Percentiles rank a stretch among this genome's conserved stretches.
These are phyloP conservation scores for Cyanocitta stelleri DNA, from an alignment of 2,113 vertebrate genomes.

Conservation along the genomic window DNA sequence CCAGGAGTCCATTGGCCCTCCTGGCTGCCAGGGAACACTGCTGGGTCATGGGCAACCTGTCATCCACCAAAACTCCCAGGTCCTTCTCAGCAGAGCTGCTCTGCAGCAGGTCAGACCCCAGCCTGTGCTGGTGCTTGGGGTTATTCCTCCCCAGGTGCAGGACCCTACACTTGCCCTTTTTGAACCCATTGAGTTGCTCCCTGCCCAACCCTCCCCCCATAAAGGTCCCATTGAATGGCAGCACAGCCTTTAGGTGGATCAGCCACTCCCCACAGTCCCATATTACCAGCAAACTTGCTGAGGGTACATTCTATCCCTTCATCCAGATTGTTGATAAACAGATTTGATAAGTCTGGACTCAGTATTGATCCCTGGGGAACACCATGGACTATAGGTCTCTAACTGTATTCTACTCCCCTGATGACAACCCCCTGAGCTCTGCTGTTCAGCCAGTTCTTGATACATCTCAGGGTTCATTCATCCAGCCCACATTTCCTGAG, in stretches of 20 bases:
- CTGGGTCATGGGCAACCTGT: rapidly evolving
- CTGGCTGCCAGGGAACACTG: background rate
- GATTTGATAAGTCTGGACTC: background rate
- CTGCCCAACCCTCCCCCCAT: rapidly evolving
- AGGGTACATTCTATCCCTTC: background rate
- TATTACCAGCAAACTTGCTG: background rate
- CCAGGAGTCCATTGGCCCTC: background rate
- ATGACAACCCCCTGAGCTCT: background rate
- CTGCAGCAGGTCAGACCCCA: background rate
- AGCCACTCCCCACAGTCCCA: background rate
- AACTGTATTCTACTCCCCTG: background rate
- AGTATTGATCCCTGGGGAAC: background rate
- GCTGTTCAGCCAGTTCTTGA: background rate
- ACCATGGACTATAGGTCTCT: background rate
- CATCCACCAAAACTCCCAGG: background rate
- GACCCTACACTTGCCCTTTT: background rate
- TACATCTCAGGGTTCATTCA: background rate
- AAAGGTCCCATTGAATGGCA: background rate
- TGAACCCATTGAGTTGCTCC: background rate
- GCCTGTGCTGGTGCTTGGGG: background rate
- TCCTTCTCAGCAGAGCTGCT: background rate
- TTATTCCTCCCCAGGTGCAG: background rate
- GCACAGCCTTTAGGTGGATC: background rate
- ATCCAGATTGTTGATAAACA: background rate
- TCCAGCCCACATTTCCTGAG: background rate